Base-by-base conservation (phyloP, 2,888 invertebrate species). In the Cecidostiba fungosa region DNA sequence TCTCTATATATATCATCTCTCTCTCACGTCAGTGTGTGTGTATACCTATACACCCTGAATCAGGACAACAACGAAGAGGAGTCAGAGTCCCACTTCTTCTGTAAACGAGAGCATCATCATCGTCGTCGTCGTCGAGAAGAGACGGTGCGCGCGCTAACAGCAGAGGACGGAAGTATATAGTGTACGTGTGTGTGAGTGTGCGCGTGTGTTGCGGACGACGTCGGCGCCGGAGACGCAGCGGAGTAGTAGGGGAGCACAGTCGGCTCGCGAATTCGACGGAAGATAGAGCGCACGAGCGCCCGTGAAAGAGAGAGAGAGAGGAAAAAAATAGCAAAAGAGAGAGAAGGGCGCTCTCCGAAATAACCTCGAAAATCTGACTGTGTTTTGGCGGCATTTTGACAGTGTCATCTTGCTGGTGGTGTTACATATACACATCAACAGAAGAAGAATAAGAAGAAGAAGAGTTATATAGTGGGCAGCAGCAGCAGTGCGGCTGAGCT, bases 401-500 rank as follows among this genome's bases (percentile, higher is more conserved):
- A 80, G 76, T 50, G 50, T 50, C 50, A 19, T 19, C 19, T 36
- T 5, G 43, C 12, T 12, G 43, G 12, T 43, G 43, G 12, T 43
- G 12, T 43, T 43, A 12, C 12, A 54, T 59, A 23, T n/a, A 59
- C 54, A 59, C 54, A n/a, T 50, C 19, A 1, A n/a, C 6, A 8
- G 54, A 0, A 29, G 76, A 39, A 74, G 72, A 66, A 70, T 76
- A 19, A 66, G 73, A 54, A 76, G 43, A 62, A 26, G 72, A 39
- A 23, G 72, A 36, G 72, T 36, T n/a, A 39, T 36, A 36, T 10
- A 39, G 32, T 6, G 47, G 32, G 62, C 29, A 39, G 79, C 78
- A 62, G 72, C 66, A 66, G 66, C 66, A 72, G 72, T 70, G 70
- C 32, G 36, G 36, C 92, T 77, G 90, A 92, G 82, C 54, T 59